These are phyloP conservation scores for Steromphala cineraria DNA, from an alignment of 2,888 invertebrate genomes.

Conservation along the genomic window DNA sequence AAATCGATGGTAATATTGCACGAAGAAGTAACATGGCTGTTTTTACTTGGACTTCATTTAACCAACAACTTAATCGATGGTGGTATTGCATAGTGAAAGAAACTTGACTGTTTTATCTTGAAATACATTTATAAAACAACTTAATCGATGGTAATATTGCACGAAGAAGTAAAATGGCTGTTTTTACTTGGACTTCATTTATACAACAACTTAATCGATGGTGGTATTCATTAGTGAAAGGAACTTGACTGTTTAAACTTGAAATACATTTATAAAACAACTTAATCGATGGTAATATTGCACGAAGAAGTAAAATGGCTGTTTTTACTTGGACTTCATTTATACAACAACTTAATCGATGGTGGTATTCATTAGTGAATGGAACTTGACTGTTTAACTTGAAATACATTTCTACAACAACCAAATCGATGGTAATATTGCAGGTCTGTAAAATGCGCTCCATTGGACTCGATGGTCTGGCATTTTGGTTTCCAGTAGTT, in stretches of 20 bases:
- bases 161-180: background rate
- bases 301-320: background rate
- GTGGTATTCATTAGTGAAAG: no score
- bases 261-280: constrained; percentile 1
- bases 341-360: background rate
- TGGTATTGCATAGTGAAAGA: no score
- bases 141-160: background rate
- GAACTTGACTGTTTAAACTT: background rate
- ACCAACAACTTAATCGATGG: background rate
- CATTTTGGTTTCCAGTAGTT: background rate
- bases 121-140: constrained; percentile 1
- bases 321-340: no score
- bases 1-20: constrained; percentile 2
- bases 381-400: background rate
- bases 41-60: no score
- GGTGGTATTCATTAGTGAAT: no score
- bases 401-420: constrained; percentile 1
- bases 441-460: background rate
- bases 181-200: no score
- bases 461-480: background rate
- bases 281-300: background rate
- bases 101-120: background rate
- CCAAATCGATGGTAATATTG: constrained; percentile 1
- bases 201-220: background rate
- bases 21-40: background rate